phyloP scores from a whole-genome alignment of 2,797 vertebrate species.

The Galaxias olidus region DNA sequence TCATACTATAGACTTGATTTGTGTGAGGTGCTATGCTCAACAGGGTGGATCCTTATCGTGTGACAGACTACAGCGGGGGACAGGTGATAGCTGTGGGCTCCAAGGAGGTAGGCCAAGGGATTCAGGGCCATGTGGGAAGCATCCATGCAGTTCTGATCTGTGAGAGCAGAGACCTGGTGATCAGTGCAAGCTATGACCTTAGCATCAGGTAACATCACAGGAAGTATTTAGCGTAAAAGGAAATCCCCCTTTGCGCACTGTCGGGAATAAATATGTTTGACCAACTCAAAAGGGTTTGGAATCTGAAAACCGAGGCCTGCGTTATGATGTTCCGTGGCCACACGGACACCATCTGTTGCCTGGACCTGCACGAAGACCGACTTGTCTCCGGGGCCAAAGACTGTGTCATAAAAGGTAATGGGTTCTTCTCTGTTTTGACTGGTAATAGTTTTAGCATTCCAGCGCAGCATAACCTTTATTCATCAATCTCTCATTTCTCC shows the following conservation, averaged over 20 bases:
- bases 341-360: slow-evolving; percentile 75
- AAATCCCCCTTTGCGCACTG: no score
- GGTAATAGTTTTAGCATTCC: no score
- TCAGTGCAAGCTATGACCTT: slow-evolving; percentile 79
- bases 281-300: slow-evolving; percentile 79
- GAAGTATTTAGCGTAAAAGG: no score
- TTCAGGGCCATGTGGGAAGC: slow-evolving; percentile 77
- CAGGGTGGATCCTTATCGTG: slow-evolving; percentile 77
- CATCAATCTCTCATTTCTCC: slow-evolving; percentile 13
- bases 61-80: slow-evolving; percentile 80
- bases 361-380: slow-evolving; percentile 74
- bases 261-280: no score
- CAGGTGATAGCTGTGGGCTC: slow-evolving; percentile 73
- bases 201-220: slow-evolving; percentile 80
- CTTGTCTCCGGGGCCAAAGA: slow-evolving; percentile 86
- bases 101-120: slow-evolving; percentile 40
- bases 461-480: background rate
- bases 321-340: slow-evolving; percentile 79
- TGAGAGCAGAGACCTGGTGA: slow-evolving; percentile 75
- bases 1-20: no score
- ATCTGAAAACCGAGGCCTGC: slow-evolving; percentile 75
- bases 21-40: no score
- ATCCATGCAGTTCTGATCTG: slow-evolving; percentile 73
- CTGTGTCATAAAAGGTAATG: slow-evolving; percentile 82
- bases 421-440: no score